Evolutionary conservation across 2,888 invertebrate species (phyloP), one percentile per base, ranked within the genome.

Genomic region (Drosophila anomalipes): DNA sequence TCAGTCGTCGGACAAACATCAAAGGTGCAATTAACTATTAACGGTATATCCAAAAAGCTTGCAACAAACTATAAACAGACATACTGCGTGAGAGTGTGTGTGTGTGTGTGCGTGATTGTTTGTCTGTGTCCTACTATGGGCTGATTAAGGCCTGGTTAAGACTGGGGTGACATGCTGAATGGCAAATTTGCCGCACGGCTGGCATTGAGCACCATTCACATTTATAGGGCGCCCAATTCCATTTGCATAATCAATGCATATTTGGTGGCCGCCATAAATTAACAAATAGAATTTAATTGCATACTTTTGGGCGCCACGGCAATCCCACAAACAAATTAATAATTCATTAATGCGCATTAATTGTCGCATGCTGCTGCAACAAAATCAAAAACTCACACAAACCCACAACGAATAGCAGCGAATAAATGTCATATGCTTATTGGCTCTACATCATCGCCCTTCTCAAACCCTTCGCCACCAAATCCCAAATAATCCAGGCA

Each of bases 201-300:
- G 30, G 6, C 41, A 35, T 54, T 63, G 65, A 60, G 52, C 56
- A 58, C 26, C 47, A 9, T 26, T 47, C 47, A 52, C 59, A 52
- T 49, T 37, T 28, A 44, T 66, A 63, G 75, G 63, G 70, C 59
- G 19, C 73, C 73, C 88, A 75, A 80, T 88, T 89, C 74, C 86
- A 90, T 86, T 90, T 89, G 86, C 87, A 90, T 89, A 86, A 86
- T 86, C 86, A 83, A 90, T 89, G 90, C 79, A 86, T 88, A 86
- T 90, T 77, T 82, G 82, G 83, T 74, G 77, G 84, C 70, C 67
- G 69, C 74, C 76, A 90, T 90, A 89, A 87, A 87, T 87, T 90
- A 87, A 90, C 86, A 87, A 87, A 87, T 87, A 87, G 90, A 89
- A 90, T 90, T 90, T 89, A 87, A 87, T 90, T 91, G 90, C 89